Evolutionary conservation across 2,888 invertebrate genomes (phyloP), one percentile per base, ranked within the genome.

Genomic region (Mesorhabditis belari): DNA sequence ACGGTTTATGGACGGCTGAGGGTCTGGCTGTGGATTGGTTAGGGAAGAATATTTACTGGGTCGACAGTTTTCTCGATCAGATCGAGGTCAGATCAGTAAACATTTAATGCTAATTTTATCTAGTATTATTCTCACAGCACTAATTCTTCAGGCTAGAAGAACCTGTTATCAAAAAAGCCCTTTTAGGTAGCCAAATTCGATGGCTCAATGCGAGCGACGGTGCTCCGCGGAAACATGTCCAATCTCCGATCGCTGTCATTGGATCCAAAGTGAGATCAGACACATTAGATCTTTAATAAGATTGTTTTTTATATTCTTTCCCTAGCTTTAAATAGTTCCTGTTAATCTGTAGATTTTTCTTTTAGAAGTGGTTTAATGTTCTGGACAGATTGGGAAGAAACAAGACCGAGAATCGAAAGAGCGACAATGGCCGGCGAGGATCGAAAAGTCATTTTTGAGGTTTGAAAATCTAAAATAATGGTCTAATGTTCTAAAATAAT

Each of bases 11-110:
- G 3, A 90, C 90, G 2, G 90, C 91, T 0, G 92, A 93, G 83
- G 92, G 91, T 0, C 83, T 91, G 68, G 90, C 91, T 1, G 90
- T 91, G 2, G 91, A 91, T 83, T 91, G 91, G 91, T 87, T 91
- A 67, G 90, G 87, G 24, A 85, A 87, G 74, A 90, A 91, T 84
- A 84, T 91, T 4, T 91, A 91, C 83, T 91, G 91, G 91, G 89
- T 77, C 24, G 75, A 77, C 60, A 66, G 66, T 49, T 26, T 49
- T 23, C 58, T 74, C 5, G 66, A 73, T 35, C 64, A 65, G 29
- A 70, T 73, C 55, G 67, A 70, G 55, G 67, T 61, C 3, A 26
- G 12, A n/a, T n/a, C n/a, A n/a, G n/a, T n/a, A n/a, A n/a, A n/a
- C n/a, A n/a, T n/a, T n/a, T n/a, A n/a, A n/a, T n/a, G n/a, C n/a